Evolutionary conservation across 2,797 vertebrate genomes (phyloP), one percentile per base, ranked within the genome.

Genomic region (Sebastes cheni): DNA sequence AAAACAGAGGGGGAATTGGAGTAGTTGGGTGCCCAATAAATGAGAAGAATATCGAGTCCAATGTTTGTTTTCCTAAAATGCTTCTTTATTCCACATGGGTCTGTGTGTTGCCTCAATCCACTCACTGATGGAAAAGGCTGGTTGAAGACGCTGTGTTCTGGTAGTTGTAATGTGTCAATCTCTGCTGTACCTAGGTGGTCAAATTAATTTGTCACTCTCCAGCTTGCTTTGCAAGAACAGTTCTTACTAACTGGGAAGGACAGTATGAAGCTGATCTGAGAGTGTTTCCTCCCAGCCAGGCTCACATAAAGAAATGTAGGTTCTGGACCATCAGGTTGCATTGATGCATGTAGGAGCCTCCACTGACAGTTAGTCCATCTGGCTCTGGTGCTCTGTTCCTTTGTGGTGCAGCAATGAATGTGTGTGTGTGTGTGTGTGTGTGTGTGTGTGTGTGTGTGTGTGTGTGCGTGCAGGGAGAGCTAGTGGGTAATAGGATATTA

Each of bases 291-390:
- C 69, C 42, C 56, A 74, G 86, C 20, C 68, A 52, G 71, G 36
- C 74, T 61, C 64, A 65, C 71, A 82, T 83, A 79, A 86, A 88
- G 85, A 88, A 90, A 83, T 85, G 82, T 85, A 80, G 34, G 90
- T 87, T 90, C 84, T 92, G 86, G 86, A 82, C 86, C 90, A 94
- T 93, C 91, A 90, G 91, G 85, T 68, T 92, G 85, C 86, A 87
- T 39, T 72, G 85, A 92, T 89, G 91, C 90, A 90, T 91, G 81
- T 79, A 87, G 81, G 74, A 84, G 85, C 74, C 81, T 85, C 88
- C 81, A 71, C 86, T 91, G 89, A 89, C 82, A 90, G 86, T 77
- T 59, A 67, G 81, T 90, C 87, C 72, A 89, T 75, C 67, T 75
- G 85, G 85, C 66, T 81, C 50, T 58, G 70, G 75, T 3, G 58